Conservation (phyloP, 2,113 vertebrate genomes). For the Natator depressus region DNA sequence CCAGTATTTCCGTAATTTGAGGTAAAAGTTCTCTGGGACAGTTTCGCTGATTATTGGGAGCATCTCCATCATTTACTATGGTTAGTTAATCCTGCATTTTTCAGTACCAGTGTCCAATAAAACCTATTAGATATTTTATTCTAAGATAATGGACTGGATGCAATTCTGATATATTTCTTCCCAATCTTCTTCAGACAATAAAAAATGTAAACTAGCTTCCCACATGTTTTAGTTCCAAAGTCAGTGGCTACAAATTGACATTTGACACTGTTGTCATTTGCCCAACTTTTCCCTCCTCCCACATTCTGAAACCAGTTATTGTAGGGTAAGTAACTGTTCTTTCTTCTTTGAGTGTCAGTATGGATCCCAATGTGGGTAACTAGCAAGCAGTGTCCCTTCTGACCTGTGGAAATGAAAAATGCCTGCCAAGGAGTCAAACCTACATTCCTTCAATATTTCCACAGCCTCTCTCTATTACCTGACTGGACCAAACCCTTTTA, state of each 20-base stretch:
- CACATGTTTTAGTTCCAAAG: neutral
- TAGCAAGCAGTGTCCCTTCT: neutral
- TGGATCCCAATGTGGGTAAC: conserved; percentile 2
- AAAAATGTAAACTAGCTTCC: neutral
- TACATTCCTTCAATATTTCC: too few species aligned
- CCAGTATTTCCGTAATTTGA: neutral
- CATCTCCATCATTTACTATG: neutral
- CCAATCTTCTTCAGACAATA: neutral
- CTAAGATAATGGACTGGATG: neutral
- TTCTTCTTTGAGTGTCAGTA: neutral
- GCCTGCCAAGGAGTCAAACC: neutral
- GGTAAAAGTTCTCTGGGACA: neutral
- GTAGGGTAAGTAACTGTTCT: neutral
- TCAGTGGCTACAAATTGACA: neutral
- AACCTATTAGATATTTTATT: neutral
- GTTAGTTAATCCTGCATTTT: neutral
- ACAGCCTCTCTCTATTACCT: too few species aligned
- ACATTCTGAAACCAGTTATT: neutral
- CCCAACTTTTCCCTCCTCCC: neutral
- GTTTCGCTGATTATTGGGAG: neutral
- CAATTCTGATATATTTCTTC: neutral
- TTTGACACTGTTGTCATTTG: neutral
- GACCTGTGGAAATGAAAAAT: neutral
- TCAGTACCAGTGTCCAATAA: neutral
- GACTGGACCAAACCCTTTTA: too few species aligned